Evolutionary conservation across 2,797 vertebrate species (phyloP), one percentile per base, ranked within the genome.

Genomic region (Anabas testudineus): DNA sequence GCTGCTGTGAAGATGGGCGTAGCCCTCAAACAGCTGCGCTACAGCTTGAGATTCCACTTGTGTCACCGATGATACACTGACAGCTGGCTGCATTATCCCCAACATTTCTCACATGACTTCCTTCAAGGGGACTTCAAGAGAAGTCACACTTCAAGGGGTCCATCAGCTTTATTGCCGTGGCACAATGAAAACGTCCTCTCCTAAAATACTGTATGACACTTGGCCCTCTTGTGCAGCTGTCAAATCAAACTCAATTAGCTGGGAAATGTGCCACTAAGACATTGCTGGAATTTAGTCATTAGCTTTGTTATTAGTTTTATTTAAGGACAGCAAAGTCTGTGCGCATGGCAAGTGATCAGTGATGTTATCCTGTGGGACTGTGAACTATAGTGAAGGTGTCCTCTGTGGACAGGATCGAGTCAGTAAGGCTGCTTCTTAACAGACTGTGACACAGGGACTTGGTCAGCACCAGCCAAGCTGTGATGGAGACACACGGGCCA

Each of bases 231-330:
- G 82, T 75, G 86, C 87, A 75, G 76, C 67, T 39, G 65, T 84
- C 68, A 81, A 79, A 88, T 92, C 91, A 89, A 86, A 90, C 80
- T 86, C 83, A 89, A 91, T 91, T 93, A 91, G 81, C 79, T 36
- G 47, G 65, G 72, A 85, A 81, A 88, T 77, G 80, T 60, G 58
- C 70, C 67, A 55, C 69, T 64, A 71, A 81, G 85, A 80, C 41
- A 53, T 55, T 49, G 71, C 57, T 80, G 45, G 60, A 54, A 82
- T 80, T 84, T 82, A 65, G 75, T 84, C 78, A 80, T 89, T 81
- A 84, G 81, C 83, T 78, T 64, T 43, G 28, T 72, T 82, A 19
- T 74, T 77, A 86, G 73, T 87, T 88, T 80, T 64, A 77, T 71
- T 85, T 83, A 71, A 87, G 58, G 75, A 75, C 64, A 69, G 62